Evolutionary conservation across 35 echinoderm and acorn worm species (phyloP).

Genomic region (Ophiothrix spiculata): DNA sequence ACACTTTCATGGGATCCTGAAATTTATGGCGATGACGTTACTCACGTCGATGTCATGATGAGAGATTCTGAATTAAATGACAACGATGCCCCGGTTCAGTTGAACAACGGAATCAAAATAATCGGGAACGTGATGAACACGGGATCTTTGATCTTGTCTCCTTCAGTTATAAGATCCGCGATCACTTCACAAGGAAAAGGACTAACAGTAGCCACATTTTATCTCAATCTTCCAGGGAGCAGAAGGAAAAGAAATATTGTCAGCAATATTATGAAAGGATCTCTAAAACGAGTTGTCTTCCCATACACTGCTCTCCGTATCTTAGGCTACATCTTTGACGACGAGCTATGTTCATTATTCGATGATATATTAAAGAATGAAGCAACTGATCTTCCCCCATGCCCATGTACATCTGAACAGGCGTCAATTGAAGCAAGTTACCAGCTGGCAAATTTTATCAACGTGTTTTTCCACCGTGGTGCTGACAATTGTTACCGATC

Average conservation of each 20-base stretch:
- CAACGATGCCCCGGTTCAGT: not conserved
- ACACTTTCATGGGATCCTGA: slow-evolving; percentile 25
- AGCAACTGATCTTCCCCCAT: slow-evolving; percentile 20
- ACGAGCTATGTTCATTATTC: slow-evolving; percentile 3
- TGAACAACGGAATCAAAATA: slow-evolving; percentile 11
- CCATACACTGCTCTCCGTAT: too few species aligned
- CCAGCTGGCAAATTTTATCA: not conserved
- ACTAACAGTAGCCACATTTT: too few species aligned
- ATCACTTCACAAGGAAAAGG: too few species aligned
- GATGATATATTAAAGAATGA: not conserved
- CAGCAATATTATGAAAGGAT: not conserved
- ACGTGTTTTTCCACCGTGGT: slow-evolving; percentile 38
- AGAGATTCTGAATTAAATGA: not conserved
- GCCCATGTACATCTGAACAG: slow-evolving; percentile 40
- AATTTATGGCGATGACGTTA: not conserved
- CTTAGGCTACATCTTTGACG: too few species aligned
- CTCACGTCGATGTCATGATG: not conserved
- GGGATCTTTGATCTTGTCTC: slow-evolving; percentile 4
- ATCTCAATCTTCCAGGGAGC: too few species aligned
- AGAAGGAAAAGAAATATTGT: not conserved
- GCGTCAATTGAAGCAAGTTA: slow-evolving; percentile 20
- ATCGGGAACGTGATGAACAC: slow-evolving; percentile 13
- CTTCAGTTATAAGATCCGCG: not conserved
- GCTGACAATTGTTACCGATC: slow-evolving; percentile 41
- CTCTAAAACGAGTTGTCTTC: not conserved